Conservation (phyloP, 2,113 vertebrate species). For the Festucalex cinctus region DNA sequence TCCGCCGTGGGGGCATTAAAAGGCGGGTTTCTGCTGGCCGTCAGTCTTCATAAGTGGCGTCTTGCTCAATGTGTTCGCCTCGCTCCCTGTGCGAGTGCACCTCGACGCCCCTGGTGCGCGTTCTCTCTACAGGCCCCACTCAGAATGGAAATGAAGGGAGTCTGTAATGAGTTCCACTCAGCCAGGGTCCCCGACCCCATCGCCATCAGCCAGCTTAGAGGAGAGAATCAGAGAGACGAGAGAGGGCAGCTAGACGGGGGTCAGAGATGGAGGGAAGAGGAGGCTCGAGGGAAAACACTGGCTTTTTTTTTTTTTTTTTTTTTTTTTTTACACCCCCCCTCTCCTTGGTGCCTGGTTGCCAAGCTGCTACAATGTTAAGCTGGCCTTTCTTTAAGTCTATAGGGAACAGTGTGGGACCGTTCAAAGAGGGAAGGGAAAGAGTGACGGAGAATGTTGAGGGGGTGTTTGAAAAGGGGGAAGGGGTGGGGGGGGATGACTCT, state of each 20-base stretch:
- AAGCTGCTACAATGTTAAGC: conserved; percentile 73
- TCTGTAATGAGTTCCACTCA: conserved; percentile 76
- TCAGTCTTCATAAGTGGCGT: conserved; percentile 74
- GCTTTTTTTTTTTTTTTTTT: too few relatives aligned
- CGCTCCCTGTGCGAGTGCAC: conserved; percentile 61
- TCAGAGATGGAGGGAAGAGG: conserved; percentile 67
- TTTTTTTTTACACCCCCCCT: conserved; percentile 22
- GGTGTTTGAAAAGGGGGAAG: conserved; percentile 22
- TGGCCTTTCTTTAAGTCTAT: conserved; percentile 67
- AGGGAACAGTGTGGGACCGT: conserved; percentile 61
- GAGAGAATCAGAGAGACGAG: conserved; percentile 67
- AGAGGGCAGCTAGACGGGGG: conserved; percentile 60
- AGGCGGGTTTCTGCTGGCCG: conserved; percentile 71
- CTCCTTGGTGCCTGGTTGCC: conserved; percentile 67
- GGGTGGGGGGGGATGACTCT: conserved; percentile 29
- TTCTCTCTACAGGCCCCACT: conserved; percentile 67
- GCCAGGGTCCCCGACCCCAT: conserved; percentile 68
- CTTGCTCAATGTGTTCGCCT: conserved; percentile 71
- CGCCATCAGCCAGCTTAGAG: conserved; percentile 68
- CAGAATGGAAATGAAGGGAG: conserved; percentile 78
- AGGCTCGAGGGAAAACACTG: conserved; percentile 65
- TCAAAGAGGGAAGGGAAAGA: conserved; percentile 40
- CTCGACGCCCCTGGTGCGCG: conserved; percentile 59
- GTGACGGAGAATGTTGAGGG: conserved; percentile 27
- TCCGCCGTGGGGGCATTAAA: conserved; percentile 67